These are phyloP conservation scores for Sminthurinus aureus DNA, from an alignment of 2,888 invertebrate species.

Conservation along the genomic window DNA sequence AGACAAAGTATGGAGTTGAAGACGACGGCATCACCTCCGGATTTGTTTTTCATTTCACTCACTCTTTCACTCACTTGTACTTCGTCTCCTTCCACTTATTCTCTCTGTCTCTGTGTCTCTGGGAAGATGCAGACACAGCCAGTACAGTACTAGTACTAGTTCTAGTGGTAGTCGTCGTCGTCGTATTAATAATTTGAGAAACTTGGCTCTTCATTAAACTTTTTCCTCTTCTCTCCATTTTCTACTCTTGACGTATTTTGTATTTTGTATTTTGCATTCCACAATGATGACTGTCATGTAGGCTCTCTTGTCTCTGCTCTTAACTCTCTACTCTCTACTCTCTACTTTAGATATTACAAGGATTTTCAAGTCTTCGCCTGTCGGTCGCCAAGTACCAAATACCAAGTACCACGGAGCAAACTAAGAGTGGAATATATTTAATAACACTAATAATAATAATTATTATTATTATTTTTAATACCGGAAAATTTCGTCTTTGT, in stretches of 20 bases:
- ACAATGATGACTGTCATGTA: not conserved
- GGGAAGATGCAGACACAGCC: no score
- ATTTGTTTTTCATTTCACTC: not conserved
- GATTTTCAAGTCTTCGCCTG: no score
- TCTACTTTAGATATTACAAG: no score
- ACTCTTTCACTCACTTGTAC: not conserved
- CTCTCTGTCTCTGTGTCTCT: not conserved
- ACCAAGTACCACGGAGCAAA: no score
- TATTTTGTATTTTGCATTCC: not conserved
- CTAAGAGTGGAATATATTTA: no score
- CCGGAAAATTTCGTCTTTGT: no score
- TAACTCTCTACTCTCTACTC: not conserved
- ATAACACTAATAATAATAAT: no score
- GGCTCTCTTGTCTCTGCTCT: not conserved
- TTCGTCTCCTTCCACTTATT: not conserved
- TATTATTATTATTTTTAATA: no score
- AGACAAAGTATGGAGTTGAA: no score
- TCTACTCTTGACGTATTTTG: not conserved
- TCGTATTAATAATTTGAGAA: not conserved
- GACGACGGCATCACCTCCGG: not conserved
- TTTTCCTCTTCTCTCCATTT: constrained; percentile 6
- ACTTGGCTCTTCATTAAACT: not conserved
- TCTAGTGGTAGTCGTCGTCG: no score
- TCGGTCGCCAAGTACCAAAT: no score
- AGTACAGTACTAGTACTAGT: no score